Evolutionary conservation across 2,888 invertebrate genomes (phyloP), one percentile per base, ranked within the genome.

Genomic region (Apantesis nais): DNA sequence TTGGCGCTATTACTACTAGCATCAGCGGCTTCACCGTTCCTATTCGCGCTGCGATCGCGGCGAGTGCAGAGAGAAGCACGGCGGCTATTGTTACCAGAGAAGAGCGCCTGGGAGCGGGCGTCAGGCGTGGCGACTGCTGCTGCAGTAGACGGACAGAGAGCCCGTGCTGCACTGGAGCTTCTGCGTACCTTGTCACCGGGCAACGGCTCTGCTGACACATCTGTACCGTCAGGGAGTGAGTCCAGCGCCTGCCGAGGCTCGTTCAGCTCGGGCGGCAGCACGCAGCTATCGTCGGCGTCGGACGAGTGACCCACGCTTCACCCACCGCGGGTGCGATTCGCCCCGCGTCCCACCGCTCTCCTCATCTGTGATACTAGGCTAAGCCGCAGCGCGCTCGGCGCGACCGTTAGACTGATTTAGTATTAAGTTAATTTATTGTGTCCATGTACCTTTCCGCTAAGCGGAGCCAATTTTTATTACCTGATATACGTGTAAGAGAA

Each of bases 21-120:
- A 64, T 94, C 96, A 55, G 97, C 97, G 66, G 95, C 96, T 34
- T 97, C 97, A 65, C 98, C 98, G 29, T 96, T 97, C 85, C 94
- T 98, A 66, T 98, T 98, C 88, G 97, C 97, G 52, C 96, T 97
- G 90, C 96, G 98, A 8, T 97, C 97, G 75, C 95, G 96, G 25
- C 95, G 97, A 39, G 96, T 97, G 77, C 93, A 93, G 80, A 88
- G 93, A n/a, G 94, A 94, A 75, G 93, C 93, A 70, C 87, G 93
- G 41, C 88, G 93, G 68, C 76, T 94, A 76, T 84, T 94, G 81
- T 79, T 93, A 79, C 89, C 93, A 62, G 88, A 92, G 88, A 93
- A 93, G 86, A 92, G 89, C 67, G 95, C 95, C 88, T 96, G 89
- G 92, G 95, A 96, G 73, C 92, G 96, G 63, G 91, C 93, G 63